Evolutionary conservation across 2,888 invertebrate genomes (phyloP).

Genomic region (Oxycera nigricornis): DNA sequence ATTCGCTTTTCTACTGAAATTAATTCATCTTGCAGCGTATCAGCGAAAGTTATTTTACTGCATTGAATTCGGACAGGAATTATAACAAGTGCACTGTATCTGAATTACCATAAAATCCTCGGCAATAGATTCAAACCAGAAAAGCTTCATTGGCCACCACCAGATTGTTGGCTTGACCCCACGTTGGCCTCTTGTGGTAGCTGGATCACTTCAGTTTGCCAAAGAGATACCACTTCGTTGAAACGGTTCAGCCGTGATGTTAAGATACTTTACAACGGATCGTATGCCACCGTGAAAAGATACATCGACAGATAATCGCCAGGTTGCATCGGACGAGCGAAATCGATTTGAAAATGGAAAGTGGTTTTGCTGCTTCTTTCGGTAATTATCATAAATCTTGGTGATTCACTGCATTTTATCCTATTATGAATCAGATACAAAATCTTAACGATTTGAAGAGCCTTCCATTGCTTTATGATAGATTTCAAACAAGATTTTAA

Average conservation of each 20-base stretch:
- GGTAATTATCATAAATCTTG: background rate
- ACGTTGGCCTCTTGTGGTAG: background rate
- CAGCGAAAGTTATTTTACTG: background rate
- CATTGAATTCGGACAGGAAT: no score
- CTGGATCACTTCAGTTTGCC: background rate
- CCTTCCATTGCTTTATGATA: background rate
- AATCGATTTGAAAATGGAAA: slow-evolving; percentile 1
- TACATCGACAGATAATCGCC: background rate
- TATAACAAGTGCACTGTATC: no score
- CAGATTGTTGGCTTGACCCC: background rate
- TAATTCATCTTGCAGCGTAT: background rate
- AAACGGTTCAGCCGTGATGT: no score
- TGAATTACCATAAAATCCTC: no score
- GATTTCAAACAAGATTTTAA: background rate
- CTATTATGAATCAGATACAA: background rate
- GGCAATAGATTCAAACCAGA: no score
- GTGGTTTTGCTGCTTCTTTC: background rate
- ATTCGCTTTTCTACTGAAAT: no score
- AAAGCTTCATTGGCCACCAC: background rate
- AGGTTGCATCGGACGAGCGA: background rate
- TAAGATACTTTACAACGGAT: no score
- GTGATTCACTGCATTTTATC: background rate
- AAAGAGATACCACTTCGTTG: background rate
- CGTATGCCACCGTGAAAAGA: no score
- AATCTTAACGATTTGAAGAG: background rate